Evolutionary conservation across 2,888 invertebrate species (phyloP).

Genomic region (Seira ritae): DNA sequence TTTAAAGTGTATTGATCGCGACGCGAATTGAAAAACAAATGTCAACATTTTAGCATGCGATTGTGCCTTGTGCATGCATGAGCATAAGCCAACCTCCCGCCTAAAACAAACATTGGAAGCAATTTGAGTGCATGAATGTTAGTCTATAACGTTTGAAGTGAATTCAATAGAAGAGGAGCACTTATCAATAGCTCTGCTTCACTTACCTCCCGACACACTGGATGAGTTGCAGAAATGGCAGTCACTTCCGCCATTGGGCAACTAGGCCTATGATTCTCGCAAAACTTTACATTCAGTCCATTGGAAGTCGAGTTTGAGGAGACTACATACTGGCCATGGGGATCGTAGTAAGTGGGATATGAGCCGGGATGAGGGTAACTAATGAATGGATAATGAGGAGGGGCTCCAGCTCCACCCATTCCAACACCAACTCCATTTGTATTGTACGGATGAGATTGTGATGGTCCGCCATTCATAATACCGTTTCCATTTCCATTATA

Average conservation of each 20-base stretch:
- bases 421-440: not conserved
- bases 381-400: too few species aligned
- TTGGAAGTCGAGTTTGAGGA: slow-evolving; percentile 41
- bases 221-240: slow-evolving; percentile 64
- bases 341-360: slow-evolving; percentile 36
- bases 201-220: slow-evolving; percentile 58
- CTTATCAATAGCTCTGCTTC: too few species aligned
- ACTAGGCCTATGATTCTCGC: slow-evolving; percentile 86
- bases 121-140: too few species aligned
- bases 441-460: not conserved
- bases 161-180: too few species aligned
- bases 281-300: slow-evolving; percentile 85
- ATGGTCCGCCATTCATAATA: not conserved
- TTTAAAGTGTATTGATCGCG: too few species aligned
- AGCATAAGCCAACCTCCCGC: too few species aligned
- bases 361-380: slow-evolving; percentile 1
- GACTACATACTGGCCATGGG: slow-evolving; percentile 37
- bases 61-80: too few species aligned
- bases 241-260: slow-evolving; percentile 77
- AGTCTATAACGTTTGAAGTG: too few species aligned
- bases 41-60: too few species aligned
- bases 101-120: too few species aligned
- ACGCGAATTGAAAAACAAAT: too few species aligned
- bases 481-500: slow-evolving; percentile 16
- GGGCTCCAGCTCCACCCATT: not conserved